A percentile compares a stretch with the other conserved stretches of the same genome.
These are phyloP conservation scores for Mobula birostris DNA, from an alignment of 2,113 vertebrate species.

Conservation along the genomic window DNA sequence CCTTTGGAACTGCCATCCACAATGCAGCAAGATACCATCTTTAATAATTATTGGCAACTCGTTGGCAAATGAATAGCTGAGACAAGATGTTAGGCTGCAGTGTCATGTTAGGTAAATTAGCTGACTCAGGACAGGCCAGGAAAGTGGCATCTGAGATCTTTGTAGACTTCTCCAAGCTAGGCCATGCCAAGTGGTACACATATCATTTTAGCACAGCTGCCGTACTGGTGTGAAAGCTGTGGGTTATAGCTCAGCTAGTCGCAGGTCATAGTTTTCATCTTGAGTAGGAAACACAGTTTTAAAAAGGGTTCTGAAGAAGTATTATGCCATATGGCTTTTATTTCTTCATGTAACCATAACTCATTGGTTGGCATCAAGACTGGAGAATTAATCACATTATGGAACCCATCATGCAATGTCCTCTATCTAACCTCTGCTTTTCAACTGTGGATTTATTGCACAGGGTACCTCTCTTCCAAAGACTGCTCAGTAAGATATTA, in stretches of 20 bases:
- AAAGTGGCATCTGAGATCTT: neutral
- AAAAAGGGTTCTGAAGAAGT: neutral
- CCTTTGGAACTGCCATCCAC: no score
- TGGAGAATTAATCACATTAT: neutral
- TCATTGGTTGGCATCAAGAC: conserved; percentile 6
- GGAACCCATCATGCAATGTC: neutral
- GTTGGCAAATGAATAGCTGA: neutral
- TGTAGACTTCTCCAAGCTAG: neutral
- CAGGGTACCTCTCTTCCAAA: neutral
- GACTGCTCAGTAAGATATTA: neutral
- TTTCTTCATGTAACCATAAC: neutral
- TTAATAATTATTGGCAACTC: neutral
- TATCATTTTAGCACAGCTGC: neutral
- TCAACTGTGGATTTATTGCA: neutral
- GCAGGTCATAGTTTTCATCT: no score
- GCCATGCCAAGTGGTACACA: neutral
- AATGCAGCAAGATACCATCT: no score
- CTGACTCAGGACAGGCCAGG: neutral
- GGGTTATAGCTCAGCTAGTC: no score
- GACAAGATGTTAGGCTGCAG: neutral
- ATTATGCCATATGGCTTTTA: neutral
- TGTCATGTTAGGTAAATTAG: neutral
- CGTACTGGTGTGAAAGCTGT: no score
- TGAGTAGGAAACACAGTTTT: neutral
- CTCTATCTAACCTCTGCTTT: neutral